phyloP scores from a whole-genome alignment of 2,888 invertebrate genomes.

The Plagodis pulveraria region DNA sequence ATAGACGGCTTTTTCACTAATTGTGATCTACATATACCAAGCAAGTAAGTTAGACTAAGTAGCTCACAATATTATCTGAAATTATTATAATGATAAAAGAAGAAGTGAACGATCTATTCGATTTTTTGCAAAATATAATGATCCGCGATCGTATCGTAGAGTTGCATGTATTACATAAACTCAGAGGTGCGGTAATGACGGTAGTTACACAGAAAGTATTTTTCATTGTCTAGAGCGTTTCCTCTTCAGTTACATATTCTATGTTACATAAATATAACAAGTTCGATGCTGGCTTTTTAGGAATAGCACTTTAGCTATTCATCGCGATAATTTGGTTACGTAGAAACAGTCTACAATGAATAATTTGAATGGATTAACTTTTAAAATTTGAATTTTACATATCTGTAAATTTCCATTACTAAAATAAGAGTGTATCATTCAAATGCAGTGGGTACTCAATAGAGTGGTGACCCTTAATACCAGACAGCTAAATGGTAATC shows the following conservation, averaged over 20 bases:
- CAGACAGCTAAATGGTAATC: neutral
- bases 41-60: too few species aligned
- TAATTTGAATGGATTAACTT: slow-evolving; percentile 1
- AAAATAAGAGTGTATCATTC: neutral
- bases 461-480: neutral
- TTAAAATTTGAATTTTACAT: slow-evolving; percentile 2
- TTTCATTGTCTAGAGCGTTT: slow-evolving; percentile 83
- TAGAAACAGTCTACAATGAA: slow-evolving; percentile 9
- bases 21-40: too few species aligned
- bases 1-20: too few species aligned
- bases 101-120: neutral
- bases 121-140: slow-evolving; percentile 7
- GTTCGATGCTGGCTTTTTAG: slow-evolving; percentile 23
- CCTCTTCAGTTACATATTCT: slow-evolving; percentile 61
- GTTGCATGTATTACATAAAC: slow-evolving; percentile 61
- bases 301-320: slow-evolving; percentile 13
- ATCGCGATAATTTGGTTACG: slow-evolving; percentile 28
- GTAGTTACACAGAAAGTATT: slow-evolving; percentile 59
- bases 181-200: slow-evolving; percentile 52
- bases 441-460: neutral
- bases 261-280: slow-evolving; percentile 58
- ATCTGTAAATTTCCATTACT: neutral
- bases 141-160: slow-evolving; percentile 22
- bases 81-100: too few species aligned
- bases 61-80: too few species aligned